Conservation (phyloP, 1,140 invertebrate genomes). For the Colletes gigas region DNA sequence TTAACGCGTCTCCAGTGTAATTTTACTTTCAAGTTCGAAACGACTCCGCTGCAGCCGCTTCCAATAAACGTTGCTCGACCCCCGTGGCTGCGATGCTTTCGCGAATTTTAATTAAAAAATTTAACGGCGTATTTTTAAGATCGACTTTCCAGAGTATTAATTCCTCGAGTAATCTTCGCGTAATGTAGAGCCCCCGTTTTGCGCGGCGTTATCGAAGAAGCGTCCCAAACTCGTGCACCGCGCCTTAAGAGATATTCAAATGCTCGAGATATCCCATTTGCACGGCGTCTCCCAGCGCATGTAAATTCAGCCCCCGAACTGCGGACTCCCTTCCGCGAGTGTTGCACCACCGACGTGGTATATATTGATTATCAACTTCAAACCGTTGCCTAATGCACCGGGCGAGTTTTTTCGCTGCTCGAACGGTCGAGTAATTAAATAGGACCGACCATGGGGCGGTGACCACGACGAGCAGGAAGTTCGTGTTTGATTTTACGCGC, state of each 20-base stretch:
- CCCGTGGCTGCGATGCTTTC: too few species aligned
- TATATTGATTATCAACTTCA: constrained; percentile 8
- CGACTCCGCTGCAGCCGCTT: too few species aligned
- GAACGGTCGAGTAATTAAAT: constrained; percentile 12
- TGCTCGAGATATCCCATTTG: neutral
- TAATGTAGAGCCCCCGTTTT: neutral
- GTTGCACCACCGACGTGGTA: neutral
- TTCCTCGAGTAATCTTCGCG: neutral
- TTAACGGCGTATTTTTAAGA: too few species aligned
- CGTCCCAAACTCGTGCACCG: neutral
- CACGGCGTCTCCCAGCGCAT: neutral
- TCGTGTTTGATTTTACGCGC: constrained; percentile 1
- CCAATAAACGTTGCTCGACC: too few species aligned
- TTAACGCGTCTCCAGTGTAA: too few species aligned
- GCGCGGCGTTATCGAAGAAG: neutral
- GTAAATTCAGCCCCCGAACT: neutral
- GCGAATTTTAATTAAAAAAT: too few species aligned
- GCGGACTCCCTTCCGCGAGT: neutral
- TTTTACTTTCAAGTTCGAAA: too few species aligned
- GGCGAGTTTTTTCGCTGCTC: too few species aligned
- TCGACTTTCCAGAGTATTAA: too few species aligned
- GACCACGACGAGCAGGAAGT: neutral
- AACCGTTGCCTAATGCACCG: neutral
- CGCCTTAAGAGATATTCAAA: constrained; percentile 1
- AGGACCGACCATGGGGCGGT: neutral